Conservation (phyloP, 2,113 vertebrate genomes). For the Otocyon megalotis region DNA sequence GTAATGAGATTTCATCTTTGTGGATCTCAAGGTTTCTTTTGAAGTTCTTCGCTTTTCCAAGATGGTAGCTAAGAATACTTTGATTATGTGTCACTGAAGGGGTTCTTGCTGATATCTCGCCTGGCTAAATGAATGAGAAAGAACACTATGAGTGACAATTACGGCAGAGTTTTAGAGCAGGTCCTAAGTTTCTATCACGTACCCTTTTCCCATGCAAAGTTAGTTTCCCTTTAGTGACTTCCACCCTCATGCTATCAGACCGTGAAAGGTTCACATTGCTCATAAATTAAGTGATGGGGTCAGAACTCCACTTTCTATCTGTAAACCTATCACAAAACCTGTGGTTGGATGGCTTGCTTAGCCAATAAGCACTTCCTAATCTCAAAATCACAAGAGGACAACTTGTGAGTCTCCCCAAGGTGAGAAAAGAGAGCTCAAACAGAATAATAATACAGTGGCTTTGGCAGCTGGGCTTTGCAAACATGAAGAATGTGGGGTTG, state of each 20-base stretch:
- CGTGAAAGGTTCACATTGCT: neutral
- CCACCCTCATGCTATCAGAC: neutral
- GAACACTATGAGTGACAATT: neutral
- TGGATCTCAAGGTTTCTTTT: neutral
- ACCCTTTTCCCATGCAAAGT: neutral
- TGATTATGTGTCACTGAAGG: neutral
- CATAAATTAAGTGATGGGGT: neutral
- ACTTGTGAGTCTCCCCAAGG: neutral
- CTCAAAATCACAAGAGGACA: neutral
- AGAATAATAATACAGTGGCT: neutral
- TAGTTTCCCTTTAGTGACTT: neutral
- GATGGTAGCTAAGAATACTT: neutral
- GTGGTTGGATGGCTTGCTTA: neutral
- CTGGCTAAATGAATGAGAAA: neutral
- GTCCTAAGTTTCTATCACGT: neutral
- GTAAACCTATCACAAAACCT: neutral
- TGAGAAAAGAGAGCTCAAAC: neutral
- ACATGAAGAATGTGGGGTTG: neutral
- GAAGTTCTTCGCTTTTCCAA: constrained; percentile 45
- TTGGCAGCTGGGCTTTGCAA: neutral
- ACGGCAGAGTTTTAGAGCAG: neutral
- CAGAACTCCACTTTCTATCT: neutral
- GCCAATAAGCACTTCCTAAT: neutral
- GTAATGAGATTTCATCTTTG: neutral
- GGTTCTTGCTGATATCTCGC: neutral